A percentile compares a stretch with the other conserved stretches of the same genome.
These are phyloP conservation scores for Muntiacus reevesi DNA, from an alignment of 2,113 vertebrate species.

Conservation along the genomic window DNA sequence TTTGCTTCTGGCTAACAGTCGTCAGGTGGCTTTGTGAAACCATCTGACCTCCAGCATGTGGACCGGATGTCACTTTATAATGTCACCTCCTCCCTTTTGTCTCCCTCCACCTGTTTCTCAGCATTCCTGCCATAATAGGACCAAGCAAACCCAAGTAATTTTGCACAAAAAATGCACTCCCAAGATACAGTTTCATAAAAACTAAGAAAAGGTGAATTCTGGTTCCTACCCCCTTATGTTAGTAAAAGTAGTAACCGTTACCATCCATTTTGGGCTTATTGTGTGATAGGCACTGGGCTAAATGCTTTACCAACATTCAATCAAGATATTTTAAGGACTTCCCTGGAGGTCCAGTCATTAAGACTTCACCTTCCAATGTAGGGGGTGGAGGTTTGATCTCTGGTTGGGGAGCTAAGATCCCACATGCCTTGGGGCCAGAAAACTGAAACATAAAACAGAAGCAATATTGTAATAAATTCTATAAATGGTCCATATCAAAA, in stretches of 20 bases:
- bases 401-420: neutral
- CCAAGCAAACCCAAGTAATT: neutral
- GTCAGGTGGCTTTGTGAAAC: slow-evolving; percentile 33
- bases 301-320: neutral
- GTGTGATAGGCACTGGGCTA: neutral
- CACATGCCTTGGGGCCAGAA: neutral
- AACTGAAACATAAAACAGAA: neutral
- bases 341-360: neutral
- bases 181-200: neutral
- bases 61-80: neutral
- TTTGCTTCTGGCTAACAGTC: slow-evolving; percentile 46
- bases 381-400: neutral
- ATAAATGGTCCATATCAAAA: neutral
- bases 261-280: neutral
- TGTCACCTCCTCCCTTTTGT: neutral
- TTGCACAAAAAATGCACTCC: neutral
- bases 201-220: neutral
- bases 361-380: neutral
- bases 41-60: neutral
- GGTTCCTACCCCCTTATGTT: neutral
- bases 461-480: neutral
- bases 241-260: neutral
- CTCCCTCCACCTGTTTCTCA: neutral
- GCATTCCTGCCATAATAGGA: neutral
- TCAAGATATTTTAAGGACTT: neutral